These are phyloP conservation scores for Lateolabrax maculatus DNA, from an alignment of 2,797 vertebrate species.

Conservation along the genomic window DNA sequence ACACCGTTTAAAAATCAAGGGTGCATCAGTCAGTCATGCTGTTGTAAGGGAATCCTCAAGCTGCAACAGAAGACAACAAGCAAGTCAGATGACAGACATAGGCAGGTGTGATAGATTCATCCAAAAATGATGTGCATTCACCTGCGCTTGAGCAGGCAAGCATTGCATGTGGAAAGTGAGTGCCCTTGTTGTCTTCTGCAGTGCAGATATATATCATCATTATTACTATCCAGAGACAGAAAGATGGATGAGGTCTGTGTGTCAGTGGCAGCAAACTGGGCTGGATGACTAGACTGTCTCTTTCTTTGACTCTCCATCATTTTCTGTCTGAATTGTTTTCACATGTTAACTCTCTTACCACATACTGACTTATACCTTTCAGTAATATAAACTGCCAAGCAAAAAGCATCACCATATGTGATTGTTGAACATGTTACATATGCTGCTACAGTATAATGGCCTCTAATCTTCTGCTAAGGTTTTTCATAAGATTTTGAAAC, in stretches of 20 bases:
- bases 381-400: background rate
- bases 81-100: slow-evolving; percentile 9
- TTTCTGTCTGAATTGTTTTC: background rate
- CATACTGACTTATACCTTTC: background rate
- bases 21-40: background rate
- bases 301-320: background rate
- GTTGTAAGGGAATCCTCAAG: background rate
- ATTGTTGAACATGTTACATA: background rate
- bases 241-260: slow-evolving; percentile 18
- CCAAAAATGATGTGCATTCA: background rate
- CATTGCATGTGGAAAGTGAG: background rate
- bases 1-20: background rate
- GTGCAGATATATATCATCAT: slow-evolving; percentile 25
- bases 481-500: background rate
- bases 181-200: background rate
- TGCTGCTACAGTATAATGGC: too few relatives aligned
- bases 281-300: background rate
- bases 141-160: background rate
- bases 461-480: background rate
- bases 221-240: slow-evolving; percentile 4
- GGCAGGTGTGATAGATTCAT: background rate
- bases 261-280: background rate
- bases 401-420: background rate
- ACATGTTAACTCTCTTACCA: background rate
- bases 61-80: background rate